Percentiles rank a stretch among this genome's conserved stretches.
Evolutionary conservation across 2,888 invertebrate species (phyloP).

Genomic region (Lasius fuliginosus): DNA sequence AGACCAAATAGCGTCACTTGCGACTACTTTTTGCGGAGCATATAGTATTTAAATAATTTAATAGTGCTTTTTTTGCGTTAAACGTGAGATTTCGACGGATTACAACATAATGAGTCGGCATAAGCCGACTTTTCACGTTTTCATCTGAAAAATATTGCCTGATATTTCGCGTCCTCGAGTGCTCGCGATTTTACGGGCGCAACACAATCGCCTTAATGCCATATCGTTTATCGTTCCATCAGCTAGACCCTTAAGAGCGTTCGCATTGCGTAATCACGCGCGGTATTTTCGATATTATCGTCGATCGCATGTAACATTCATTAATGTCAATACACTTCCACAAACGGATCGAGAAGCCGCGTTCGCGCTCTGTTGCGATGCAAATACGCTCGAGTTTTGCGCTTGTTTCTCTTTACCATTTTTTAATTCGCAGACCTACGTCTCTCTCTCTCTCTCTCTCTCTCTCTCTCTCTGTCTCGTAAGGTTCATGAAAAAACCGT

Average conservation of each 20-base stretch:
- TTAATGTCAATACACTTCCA: constrained; percentile 65
- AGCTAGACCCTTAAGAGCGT: constrained; percentile 59
- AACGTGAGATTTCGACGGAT: neutral
- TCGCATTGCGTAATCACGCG: constrained; percentile 62
- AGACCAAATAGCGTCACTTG: neutral
- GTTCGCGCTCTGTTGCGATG: neutral
- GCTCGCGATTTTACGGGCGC: neutral
- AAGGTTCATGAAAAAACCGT: neutral
- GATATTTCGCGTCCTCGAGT: neutral
- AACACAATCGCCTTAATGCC: constrained; percentile 8
- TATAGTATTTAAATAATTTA: neutral
- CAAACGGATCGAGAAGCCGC: neutral
- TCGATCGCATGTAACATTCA: constrained; percentile 70
- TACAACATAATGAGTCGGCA: neutral
- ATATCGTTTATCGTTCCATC: constrained; percentile 63
- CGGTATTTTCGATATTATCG: constrained; percentile 62
- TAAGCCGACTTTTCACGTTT: neutral
- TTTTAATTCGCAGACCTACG: neutral
- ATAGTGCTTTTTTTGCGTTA: neutral
- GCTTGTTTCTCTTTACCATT: neutral
- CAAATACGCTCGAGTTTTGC: neutral
- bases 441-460: neutral
- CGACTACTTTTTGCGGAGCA: neutral
- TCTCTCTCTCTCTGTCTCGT: neutral
- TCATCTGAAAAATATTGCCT: neutral